Conservation (phyloP, 2,888 invertebrate species). For the Cephus runcator region DNA sequence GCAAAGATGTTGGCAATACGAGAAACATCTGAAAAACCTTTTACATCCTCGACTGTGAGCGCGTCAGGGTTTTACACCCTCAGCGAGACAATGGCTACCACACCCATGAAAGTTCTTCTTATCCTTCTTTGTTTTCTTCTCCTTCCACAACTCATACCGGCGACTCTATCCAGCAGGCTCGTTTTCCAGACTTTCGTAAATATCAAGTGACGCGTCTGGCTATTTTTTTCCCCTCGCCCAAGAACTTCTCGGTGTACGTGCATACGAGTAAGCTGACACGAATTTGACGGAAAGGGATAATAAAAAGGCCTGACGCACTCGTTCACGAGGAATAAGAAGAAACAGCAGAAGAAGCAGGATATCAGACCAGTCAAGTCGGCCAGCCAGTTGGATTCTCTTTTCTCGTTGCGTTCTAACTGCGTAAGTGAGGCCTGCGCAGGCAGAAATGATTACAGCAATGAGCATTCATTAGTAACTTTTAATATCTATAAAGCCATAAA, state of each 20-base stretch:
- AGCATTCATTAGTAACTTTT: too few relatives aligned
- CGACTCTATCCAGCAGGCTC: neutral
- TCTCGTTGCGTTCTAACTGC: too few relatives aligned
- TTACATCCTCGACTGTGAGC: neutral
- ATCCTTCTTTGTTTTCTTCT: neutral
- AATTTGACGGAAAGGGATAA: neutral
- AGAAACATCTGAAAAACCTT: neutral
- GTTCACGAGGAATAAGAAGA: neutral
- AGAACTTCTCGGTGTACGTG: neutral
- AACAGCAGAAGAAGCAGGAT: neutral
- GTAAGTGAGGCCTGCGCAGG: too few relatives aligned
- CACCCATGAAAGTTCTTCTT: neutral
- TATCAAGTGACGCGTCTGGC: conserved; percentile 1
- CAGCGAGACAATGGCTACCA: neutral
- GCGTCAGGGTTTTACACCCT: neutral
- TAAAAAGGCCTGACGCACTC: neutral
- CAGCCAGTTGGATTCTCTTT: too few relatives aligned
- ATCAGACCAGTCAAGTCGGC: too few relatives aligned
- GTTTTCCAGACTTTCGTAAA: neutral
- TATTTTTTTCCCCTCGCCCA: neutral
- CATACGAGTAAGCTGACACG: neutral
- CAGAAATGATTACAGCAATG: too few relatives aligned
- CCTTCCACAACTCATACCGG: conserved; percentile 28
- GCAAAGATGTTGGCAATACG: neutral
- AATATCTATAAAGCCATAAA: too few relatives aligned